Conservation (phyloP, 2,113 vertebrate species). For the Neotragus pygmaeus region DNA sequence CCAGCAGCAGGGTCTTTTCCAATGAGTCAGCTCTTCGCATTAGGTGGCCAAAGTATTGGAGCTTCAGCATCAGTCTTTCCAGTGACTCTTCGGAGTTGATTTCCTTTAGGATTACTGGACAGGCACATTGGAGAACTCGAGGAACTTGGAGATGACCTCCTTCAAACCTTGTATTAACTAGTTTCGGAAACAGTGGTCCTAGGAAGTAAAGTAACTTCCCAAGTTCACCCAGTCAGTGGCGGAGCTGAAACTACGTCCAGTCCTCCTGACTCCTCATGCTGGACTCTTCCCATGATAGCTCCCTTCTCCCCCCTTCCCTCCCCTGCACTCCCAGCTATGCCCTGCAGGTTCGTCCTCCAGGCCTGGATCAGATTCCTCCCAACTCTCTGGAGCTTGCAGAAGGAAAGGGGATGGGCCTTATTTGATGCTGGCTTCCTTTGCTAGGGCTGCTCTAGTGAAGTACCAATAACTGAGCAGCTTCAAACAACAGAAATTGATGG, state of each 20-base stretch:
- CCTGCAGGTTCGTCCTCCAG: background rate
- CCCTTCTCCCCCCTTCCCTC: fast-evolving
- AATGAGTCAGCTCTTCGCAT: background rate
- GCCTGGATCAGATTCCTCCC: background rate
- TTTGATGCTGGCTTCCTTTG: background rate
- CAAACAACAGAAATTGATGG: background rate
- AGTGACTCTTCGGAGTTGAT: background rate
- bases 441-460: background rate
- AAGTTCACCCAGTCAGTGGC: background rate
- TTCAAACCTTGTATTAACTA: too few relatives aligned
- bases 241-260: too few relatives aligned
- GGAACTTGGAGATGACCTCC: background rate
- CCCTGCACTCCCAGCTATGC: too few relatives aligned
- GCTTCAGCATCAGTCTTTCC: background rate
- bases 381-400: background rate
- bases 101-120: background rate
- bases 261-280: fast-evolving
- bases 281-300: background rate
- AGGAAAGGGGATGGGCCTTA: too few relatives aligned
- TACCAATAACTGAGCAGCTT: too few relatives aligned
- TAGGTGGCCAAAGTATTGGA: background rate
- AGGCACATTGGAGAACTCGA: background rate
- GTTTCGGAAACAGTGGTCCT: background rate
- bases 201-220: background rate
- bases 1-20: background rate